These are phyloP conservation scores for Porphyrio hochstetteri DNA, from an alignment of 2,113 vertebrate genomes.

Conservation along the genomic window DNA sequence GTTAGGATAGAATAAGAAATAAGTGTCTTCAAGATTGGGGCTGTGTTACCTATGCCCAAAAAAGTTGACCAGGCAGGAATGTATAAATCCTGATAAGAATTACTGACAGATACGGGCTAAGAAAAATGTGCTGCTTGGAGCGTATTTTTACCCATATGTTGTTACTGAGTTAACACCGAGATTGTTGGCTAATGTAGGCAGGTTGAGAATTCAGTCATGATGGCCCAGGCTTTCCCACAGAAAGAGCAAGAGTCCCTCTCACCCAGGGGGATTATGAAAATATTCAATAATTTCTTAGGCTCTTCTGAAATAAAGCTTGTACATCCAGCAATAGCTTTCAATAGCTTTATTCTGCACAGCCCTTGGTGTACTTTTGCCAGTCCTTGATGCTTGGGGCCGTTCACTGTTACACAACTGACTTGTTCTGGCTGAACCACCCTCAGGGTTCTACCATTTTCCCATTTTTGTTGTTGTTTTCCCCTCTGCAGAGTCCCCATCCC, in stretches of 20 bases:
- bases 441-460: background rate
- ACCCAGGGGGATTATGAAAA: background rate
- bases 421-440: background rate
- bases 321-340: background rate
- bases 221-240: background rate
- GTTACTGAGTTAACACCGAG: background rate
- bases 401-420: background rate
- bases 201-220: background rate
- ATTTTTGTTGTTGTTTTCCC: background rate
- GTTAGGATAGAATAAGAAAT: background rate
- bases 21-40: rapidly evolving
- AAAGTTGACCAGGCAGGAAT: background rate
- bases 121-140: background rate
- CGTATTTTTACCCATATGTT: background rate
- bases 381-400: background rate
- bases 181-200: background rate
- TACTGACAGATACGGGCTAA: background rate
- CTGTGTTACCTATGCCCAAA: background rate
- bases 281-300: background rate
- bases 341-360: background rate
- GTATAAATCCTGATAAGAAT: background rate
- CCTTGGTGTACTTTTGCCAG: background rate
- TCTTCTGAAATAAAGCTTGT: background rate
- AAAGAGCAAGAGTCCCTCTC: background rate
- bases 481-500: rapidly evolving